A percentile compares a stretch with the other conserved stretches of the same genome.
Conservation (phyloP, 2,797 vertebrate species). For the Catharus ustulatus region DNA sequence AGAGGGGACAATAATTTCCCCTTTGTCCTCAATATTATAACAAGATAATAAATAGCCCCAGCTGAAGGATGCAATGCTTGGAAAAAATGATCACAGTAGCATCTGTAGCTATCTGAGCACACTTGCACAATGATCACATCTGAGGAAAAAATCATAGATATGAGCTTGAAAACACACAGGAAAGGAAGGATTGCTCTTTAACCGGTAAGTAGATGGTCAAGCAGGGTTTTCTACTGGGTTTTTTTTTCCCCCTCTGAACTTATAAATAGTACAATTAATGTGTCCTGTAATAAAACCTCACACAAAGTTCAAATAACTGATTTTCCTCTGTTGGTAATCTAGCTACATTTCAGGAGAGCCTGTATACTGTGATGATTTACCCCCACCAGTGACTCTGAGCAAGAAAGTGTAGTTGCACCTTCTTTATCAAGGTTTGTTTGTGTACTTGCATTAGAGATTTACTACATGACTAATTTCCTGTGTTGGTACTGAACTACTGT, state of each 20-base stretch:
- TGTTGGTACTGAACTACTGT: background rate
- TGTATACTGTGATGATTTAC: background rate
- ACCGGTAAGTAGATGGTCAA: background rate
- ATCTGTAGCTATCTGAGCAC: background rate
- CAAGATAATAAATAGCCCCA: background rate
- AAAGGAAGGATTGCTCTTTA: background rate
- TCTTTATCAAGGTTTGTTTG: background rate
- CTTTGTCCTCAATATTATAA: background rate
- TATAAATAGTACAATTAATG: background rate
- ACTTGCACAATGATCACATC: background rate
- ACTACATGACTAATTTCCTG: background rate
- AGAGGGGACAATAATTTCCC: background rate
- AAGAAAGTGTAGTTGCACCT: background rate
- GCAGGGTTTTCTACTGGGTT: background rate
- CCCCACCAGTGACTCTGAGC: background rate
- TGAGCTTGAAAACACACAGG: background rate
- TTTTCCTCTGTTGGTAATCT: background rate
- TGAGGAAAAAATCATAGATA: background rate
- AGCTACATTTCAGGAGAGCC: background rate
- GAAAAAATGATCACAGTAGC: background rate
- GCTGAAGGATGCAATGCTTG: background rate
- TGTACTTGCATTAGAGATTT: background rate
- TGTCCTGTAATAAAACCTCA: background rate
- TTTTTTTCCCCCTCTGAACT: background rate
- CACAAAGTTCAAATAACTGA: background rate